Percentiles rank a stretch among this genome's conserved stretches.
Evolutionary conservation across 2,113 vertebrate species (phyloP).

Genomic region (Hirundichthys speculiger): DNA sequence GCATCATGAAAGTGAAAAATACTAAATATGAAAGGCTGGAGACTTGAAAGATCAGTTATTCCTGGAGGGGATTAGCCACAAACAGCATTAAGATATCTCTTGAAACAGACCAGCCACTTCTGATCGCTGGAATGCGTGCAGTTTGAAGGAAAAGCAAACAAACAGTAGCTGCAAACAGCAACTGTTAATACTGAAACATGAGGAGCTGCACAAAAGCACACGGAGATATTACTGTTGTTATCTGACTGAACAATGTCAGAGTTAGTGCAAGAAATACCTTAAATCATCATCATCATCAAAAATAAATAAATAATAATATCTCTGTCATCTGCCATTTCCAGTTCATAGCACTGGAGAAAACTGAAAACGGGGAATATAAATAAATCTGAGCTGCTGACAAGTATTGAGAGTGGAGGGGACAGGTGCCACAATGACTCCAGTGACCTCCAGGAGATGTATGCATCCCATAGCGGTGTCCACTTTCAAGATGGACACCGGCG

Average conservation of each 20-base stretch:
- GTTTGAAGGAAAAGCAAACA: slow-evolving; percentile 6
- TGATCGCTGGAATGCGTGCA: too few relatives aligned
- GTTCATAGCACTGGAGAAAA: slow-evolving; percentile 41
- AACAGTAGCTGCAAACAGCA: slow-evolving; percentile 33
- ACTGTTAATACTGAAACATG: slow-evolving; percentile 31
- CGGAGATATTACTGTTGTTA: not conserved
- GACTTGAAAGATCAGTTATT: too few relatives aligned
- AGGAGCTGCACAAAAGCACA: slow-evolving; percentile 7
- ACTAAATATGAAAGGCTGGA: too few relatives aligned
- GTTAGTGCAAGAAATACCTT: not conserved
- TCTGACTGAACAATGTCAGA: not conserved
- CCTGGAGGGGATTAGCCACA: too few relatives aligned
- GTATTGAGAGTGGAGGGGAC: slow-evolving; percentile 66
- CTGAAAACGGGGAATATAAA: slow-evolving; percentile 69
- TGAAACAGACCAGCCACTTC: too few relatives aligned
- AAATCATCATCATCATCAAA: too few relatives aligned
- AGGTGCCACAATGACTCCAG: slow-evolving; percentile 73
- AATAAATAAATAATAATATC: not conserved
- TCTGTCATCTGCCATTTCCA: slow-evolving; percentile 1
- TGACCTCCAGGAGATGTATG: slow-evolving; percentile 72
- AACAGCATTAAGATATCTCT: too few relatives aligned
- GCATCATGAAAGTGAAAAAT: slow-evolving; percentile 23
- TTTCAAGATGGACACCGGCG: slow-evolving; percentile 66
- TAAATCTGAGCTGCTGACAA: slow-evolving; percentile 70
- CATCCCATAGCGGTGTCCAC: slow-evolving; percentile 72